Percentiles rank a stretch among this genome's conserved stretches.
phyloP scores from a whole-genome alignment of 2,888 invertebrate species.

The Lasioglossum leucozonium region DNA sequence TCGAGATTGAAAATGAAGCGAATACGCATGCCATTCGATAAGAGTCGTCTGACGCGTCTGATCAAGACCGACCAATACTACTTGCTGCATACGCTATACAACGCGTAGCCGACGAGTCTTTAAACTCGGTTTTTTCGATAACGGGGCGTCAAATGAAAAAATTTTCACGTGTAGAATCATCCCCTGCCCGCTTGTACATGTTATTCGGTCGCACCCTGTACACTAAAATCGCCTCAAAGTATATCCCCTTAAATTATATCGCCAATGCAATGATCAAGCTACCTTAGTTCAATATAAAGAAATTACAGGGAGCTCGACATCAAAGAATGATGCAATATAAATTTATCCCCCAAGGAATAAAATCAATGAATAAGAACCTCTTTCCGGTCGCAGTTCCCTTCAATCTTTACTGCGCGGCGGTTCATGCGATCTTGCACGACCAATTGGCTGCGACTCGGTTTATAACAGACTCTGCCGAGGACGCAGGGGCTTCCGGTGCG shows the following conservation, averaged over 20 bases:
- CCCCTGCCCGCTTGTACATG: too few relatives aligned
- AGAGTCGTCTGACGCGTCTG: too few relatives aligned
- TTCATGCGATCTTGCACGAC: not conserved
- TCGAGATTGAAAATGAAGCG: too few relatives aligned
- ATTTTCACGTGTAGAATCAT: too few relatives aligned
- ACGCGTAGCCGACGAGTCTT: too few relatives aligned
- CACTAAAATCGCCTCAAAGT: not conserved
- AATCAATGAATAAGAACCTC: not conserved
- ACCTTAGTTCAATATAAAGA: not conserved
- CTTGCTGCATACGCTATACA: too few relatives aligned
- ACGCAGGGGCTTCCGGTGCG: not conserved
- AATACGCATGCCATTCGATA: too few relatives aligned
- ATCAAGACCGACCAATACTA: too few relatives aligned
- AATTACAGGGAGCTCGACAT: not conserved
- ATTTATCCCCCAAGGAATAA: not conserved
- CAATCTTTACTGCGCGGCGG: not conserved
- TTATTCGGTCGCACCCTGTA: too few relatives aligned
- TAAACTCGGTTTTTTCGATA: too few relatives aligned
- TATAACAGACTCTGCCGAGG: not conserved
- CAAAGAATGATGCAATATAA: not conserved
- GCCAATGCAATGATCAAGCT: not conserved
- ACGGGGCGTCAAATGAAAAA: not conserved
- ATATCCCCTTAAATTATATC: not conserved
- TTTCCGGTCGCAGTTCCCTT: not conserved
- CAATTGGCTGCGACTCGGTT: not conserved